phyloP scores from a whole-genome alignment of 2,113 vertebrate species.

The Nothobranchius furzeri region DNA sequence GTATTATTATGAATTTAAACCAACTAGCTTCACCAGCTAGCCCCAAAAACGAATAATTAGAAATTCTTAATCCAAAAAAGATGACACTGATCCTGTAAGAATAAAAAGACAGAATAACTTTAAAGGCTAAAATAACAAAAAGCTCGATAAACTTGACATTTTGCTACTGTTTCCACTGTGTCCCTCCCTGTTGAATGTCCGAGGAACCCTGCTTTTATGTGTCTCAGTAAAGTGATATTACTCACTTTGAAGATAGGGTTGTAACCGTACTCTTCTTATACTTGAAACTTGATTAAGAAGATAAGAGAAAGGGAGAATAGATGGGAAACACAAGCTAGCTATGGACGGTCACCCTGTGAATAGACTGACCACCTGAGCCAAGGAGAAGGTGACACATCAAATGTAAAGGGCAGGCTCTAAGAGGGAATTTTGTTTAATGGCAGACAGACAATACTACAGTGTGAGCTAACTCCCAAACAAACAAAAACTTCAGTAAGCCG shows the following conservation, averaged over 20 bases:
- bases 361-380: conserved; percentile 38
- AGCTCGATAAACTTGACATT: no score
- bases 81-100: neutral
- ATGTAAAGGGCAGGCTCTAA: conserved; percentile 35
- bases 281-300: conserved; percentile 53
- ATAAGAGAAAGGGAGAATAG: conserved; percentile 38
- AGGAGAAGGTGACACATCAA: conserved; percentile 45
- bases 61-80: neutral
- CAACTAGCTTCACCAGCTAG: neutral
- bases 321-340: conserved; percentile 33
- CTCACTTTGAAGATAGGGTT: conserved; percentile 47
- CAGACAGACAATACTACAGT: conserved; percentile 44
- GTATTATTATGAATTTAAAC: neutral
- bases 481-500: conserved; percentile 27
- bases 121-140: neutral
- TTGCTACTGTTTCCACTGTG: conserved; percentile 1
- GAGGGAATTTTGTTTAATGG: conserved; percentile 32
- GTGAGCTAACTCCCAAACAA: conserved; percentile 41
- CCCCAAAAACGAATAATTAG: neutral
- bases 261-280: conserved; percentile 48
- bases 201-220: conserved; percentile 41
- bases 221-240: conserved; percentile 51
- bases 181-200: conserved; percentile 22
- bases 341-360: conserved; percentile 32
- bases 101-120: neutral